phyloP scores from a whole-genome alignment of 2,888 invertebrate genomes.

The Luffia ferchaultella region DNA sequence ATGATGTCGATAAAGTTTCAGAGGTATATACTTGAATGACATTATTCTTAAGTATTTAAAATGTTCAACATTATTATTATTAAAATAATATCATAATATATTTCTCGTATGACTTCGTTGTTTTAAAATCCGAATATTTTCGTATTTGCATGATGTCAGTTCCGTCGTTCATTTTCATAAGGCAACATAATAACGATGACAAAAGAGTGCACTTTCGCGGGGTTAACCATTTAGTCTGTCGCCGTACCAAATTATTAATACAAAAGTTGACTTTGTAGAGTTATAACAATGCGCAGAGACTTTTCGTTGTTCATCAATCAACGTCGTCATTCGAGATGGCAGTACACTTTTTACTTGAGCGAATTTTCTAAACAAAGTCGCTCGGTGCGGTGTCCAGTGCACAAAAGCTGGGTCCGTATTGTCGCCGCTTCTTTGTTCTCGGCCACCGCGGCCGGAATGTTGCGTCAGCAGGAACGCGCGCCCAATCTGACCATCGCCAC shows the following conservation, averaged over 20 bases:
- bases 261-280: background rate
- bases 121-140: no score
- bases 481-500: conserved; percentile 20
- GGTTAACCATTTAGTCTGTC: background rate
- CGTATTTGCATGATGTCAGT: no score
- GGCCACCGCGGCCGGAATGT: conserved; percentile 7
- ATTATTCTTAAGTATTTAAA: no score
- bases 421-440: conserved; percentile 12
- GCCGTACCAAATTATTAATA: background rate
- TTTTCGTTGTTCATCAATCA: conserved; percentile 7
- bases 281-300: background rate
- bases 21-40: no score
- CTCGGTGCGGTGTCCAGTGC: conserved; percentile 11
- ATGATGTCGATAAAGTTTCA: no score
- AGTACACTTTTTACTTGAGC: conserved; percentile 11
- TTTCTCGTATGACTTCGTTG: no score
- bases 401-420: conserved; percentile 25
- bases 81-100: no score
- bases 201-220: background rate
- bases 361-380: conserved; percentile 12
- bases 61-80: no score
- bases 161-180: no score
- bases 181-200: no score
- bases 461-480: conserved; percentile 28
- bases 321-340: conserved; percentile 5